Conservation (phyloP, 2,113 vertebrate genomes). For the Caloenas nicobarica region DNA sequence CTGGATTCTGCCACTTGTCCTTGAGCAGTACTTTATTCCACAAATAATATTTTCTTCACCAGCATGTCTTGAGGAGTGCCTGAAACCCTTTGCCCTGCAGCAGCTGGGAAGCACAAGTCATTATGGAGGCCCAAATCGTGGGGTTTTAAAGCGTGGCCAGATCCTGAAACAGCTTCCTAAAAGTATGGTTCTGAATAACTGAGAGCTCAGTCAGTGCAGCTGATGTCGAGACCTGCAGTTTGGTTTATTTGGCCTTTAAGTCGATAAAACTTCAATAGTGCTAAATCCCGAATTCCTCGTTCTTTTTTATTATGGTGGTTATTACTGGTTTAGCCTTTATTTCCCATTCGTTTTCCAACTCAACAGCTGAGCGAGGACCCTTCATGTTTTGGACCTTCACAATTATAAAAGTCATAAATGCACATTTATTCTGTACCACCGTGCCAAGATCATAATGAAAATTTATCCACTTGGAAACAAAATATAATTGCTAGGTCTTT, state of each 20-base stretch:
- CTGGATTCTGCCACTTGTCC: not conserved
- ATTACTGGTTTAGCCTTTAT: not conserved
- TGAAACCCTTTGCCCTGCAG: not conserved
- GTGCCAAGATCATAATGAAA: not conserved
- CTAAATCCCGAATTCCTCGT: not conserved
- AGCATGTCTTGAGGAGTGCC: not conserved
- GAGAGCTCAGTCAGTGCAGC: not conserved
- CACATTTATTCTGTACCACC: not conserved
- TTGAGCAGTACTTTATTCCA: not conserved
- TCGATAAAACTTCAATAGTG: not conserved
- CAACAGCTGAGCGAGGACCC: not conserved
- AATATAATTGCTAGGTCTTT: conserved; percentile 41
- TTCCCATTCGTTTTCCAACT: not conserved
- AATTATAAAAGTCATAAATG: not conserved
- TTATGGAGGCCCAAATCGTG: not conserved
- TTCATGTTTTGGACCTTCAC: not conserved
- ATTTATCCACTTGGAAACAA: conserved; percentile 19
- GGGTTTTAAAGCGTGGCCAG: not conserved
- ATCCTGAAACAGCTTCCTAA: not conserved
- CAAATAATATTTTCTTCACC: not conserved
- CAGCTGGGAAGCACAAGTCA: not conserved
- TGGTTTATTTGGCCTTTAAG: not conserved
- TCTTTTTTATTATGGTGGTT: not conserved
- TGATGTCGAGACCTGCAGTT: not conserved
- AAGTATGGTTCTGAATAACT: not conserved